Conservation (phyloP, 2,888 invertebrate genomes). For the Microplitis deprimator region DNA sequence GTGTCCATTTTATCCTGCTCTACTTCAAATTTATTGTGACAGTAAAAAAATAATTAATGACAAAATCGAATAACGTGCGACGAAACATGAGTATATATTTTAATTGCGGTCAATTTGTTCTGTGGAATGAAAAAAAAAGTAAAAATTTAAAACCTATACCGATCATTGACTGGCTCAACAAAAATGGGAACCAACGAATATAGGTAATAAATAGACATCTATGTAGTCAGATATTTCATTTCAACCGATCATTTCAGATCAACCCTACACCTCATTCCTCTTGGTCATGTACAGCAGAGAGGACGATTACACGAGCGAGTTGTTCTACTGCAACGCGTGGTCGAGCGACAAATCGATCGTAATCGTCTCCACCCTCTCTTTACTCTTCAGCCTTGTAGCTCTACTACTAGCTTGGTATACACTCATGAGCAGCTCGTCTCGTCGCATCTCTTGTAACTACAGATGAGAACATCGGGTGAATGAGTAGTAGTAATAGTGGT, state of each 20-base stretch:
- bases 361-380: constrained; percentile 47
- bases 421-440: not conserved
- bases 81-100: not conserved
- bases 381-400: not conserved
- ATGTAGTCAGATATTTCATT: not conserved
- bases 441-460: not conserved
- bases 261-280: constrained; percentile 5
- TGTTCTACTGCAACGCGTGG: constrained; percentile 40
- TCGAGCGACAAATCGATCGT: constrained; percentile 60
- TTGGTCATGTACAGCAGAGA: constrained; percentile 4
- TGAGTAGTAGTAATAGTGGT: not conserved
- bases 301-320: constrained; percentile 31
- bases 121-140: not conserved
- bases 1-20: no score
- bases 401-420: not conserved
- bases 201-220: not conserved
- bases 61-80: not conserved
- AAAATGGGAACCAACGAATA: not conserved
- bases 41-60: not conserved
- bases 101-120: not conserved
- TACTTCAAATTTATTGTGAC: no score
- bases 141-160: not conserved
- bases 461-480: not conserved
- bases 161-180: not conserved
- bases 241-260: not conserved